These are phyloP conservation scores for Gallinago undulata DNA, from an alignment of 2,113 vertebrate species.

Conservation along the genomic window DNA sequence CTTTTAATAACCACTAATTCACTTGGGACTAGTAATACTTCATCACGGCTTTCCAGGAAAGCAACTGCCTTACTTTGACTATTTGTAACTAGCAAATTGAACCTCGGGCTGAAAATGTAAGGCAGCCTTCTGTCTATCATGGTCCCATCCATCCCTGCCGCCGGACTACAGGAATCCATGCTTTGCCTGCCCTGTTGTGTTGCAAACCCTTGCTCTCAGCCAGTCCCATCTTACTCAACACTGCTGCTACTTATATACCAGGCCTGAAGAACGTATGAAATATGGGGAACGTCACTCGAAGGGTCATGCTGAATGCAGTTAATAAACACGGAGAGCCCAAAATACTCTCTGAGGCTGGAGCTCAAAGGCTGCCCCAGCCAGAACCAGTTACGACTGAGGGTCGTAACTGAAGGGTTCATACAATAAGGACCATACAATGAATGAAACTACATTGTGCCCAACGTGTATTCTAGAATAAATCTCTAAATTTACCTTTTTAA, in stretches of 20 bases:
- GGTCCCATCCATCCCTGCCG: neutral
- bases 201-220: neutral
- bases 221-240: neutral
- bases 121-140: neutral
- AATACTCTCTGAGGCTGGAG: neutral
- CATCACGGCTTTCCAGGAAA: neutral
- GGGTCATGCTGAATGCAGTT: neutral
- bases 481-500: neutral
- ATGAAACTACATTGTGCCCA: neutral
- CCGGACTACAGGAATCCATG: neutral
- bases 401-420: neutral
- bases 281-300: neutral
- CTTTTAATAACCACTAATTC: neutral
- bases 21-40: neutral
- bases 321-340: neutral
- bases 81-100: neutral
- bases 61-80: neutral
- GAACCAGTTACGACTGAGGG: neutral
- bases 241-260: neutral
- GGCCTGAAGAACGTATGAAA: neutral
- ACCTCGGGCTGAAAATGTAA: neutral
- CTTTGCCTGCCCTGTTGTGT: neutral
- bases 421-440: neutral
- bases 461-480: neutral
- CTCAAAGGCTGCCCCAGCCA: neutral